Evolutionary conservation across 2,888 invertebrate genomes (phyloP), one percentile per base, ranked within the genome.

Genomic region (Ochropleura plecta): DNA sequence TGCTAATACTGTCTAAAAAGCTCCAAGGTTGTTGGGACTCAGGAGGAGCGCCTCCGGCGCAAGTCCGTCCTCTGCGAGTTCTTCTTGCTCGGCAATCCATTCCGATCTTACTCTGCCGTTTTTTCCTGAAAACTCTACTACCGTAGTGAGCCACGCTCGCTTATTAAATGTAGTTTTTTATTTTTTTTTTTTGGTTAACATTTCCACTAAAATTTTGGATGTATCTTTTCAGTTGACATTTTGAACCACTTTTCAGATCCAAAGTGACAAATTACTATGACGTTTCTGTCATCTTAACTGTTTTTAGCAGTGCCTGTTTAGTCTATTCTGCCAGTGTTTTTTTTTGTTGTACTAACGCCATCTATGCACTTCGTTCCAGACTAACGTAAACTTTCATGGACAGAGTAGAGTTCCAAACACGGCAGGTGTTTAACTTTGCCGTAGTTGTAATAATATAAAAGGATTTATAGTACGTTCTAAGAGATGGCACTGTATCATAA

Each of bases 61-160:
- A 87, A 76, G 87, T 88, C 69, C 90, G 88, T 57, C 92, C 88
- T 78, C 92, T 90, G 0, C 94, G 91, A 40, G 89, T 88, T 76
- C 94, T 88, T 83, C 92, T 91, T 16, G 91, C 81, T 14, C 88
- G 86, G 71, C 82, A 78, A 5, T 95, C 94, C 95, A 95, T 95
- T 76, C 80, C 90, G 49, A 44, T 70, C 76, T 68, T 68, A 70
- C 12, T 77, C 44, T 65, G 83, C n/a, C 51, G 49, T 51, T 70
- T 83, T 42, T 53, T 67, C 12, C 10, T 42, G 70, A 40, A 55
- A 46, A 14, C n/a, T 60, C 14, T 67, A 10, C 10, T 14, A 20
- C 67, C 64, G 60, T 12, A 77, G 12, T 40, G 73, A 70, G 78
- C 84, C 82, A 82, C 73, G 42, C 48, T 81, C n/a, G 60, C 44